Percentiles rank a stretch among this genome's conserved stretches.
These are phyloP conservation scores for Heliconius hortense DNA, from an alignment of 2,888 invertebrate species.

Conservation along the genomic window DNA sequence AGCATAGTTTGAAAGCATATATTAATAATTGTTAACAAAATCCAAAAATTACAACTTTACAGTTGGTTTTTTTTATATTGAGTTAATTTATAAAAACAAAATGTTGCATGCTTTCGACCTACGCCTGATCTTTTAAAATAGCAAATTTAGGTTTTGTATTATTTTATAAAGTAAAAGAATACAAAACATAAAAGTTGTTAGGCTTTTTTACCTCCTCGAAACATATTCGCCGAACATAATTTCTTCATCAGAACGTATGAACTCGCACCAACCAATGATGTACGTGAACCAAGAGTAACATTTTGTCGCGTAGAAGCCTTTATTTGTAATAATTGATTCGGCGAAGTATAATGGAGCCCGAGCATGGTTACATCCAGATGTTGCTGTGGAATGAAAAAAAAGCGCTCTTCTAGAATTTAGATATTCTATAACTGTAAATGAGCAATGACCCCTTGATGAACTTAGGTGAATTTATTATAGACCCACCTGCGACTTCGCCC, in stretches of 20 bases:
- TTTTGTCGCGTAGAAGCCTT: slow-evolving; percentile 81
- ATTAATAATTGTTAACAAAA: neutral
- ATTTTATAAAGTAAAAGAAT: neutral
- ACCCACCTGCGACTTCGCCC: no score
- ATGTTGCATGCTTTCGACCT: neutral
- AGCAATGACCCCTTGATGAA: no score
- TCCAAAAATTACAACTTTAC: neutral
- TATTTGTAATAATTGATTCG: slow-evolving; percentile 76
- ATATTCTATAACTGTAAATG: neutral
- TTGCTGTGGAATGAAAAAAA: neutral
- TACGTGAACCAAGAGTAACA: slow-evolving; percentile 80
- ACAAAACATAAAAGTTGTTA: neutral
- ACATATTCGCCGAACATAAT: slow-evolving; percentile 79
- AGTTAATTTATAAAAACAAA: neutral
- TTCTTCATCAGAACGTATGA: slow-evolving; percentile 57
- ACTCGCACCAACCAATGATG: slow-evolving; percentile 76
- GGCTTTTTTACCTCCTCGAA: slow-evolving; percentile 64
- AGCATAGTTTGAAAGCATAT: no score
- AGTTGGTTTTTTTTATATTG: neutral
- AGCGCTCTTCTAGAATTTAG: neutral
- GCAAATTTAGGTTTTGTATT: neutral
- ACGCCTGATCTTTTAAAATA: slow-evolving; percentile 4
- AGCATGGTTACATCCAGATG: slow-evolving; percentile 68
- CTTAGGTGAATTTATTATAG: no score
- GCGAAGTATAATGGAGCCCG: slow-evolving; percentile 83